Evolutionary conservation across 2,113 vertebrate species (phyloP).

Genomic region (Cephalopterus ornatus): DNA sequence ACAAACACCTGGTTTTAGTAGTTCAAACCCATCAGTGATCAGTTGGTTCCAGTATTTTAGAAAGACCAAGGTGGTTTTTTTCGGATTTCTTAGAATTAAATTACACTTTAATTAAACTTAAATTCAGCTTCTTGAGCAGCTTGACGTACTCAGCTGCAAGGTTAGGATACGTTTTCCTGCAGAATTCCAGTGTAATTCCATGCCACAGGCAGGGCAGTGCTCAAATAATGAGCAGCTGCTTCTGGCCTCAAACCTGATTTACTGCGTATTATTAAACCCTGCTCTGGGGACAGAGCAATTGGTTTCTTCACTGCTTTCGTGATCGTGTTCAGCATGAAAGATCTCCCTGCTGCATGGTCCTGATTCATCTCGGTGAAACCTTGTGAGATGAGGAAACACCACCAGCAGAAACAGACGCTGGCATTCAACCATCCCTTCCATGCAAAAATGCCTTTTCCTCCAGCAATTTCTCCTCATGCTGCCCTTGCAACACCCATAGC

Average conservation of each 20-base stretch:
- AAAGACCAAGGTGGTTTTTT: fast-evolving
- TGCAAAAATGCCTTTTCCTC: background rate
- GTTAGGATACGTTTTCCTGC: background rate
- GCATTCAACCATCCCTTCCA: background rate
- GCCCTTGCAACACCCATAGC: background rate
- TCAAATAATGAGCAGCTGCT: background rate
- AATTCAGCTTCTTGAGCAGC: background rate
- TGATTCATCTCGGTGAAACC: background rate
- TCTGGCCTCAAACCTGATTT: background rate
- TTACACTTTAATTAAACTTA: background rate
- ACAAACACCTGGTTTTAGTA: background rate
- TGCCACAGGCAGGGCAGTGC: background rate
- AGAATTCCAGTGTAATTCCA: background rate
- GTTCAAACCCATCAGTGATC: background rate
- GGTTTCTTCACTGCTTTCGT: background rate
- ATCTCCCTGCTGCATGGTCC: background rate
- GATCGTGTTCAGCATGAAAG: background rate
- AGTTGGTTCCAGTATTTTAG: background rate
- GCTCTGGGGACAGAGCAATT: background rate
- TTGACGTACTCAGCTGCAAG: background rate
- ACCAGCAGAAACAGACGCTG: fast-evolving
- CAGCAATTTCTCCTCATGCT: background rate
- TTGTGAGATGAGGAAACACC: background rate
- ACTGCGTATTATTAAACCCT: background rate
- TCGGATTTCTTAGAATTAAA: background rate